Evolutionary conservation across 2,888 invertebrate species (phyloP).

Genomic region (Adineta ricciae): DNA sequence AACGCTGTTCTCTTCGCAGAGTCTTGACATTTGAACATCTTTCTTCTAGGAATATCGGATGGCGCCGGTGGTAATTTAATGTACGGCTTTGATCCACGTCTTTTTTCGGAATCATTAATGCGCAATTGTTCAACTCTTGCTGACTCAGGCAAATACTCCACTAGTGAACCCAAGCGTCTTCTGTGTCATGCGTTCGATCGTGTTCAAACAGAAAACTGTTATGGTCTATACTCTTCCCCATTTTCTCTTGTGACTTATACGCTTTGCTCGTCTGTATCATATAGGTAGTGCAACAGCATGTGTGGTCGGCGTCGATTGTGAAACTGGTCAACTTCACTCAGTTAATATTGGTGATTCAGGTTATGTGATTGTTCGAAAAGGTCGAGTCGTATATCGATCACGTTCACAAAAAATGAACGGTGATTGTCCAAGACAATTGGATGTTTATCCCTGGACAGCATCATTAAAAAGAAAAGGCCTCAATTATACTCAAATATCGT

Average conservation of each 20-base stretch:
- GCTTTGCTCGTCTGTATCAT: no score
- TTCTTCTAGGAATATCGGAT: conserved; percentile 27
- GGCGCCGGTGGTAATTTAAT: conserved; percentile 33
- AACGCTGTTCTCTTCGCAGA: no score
- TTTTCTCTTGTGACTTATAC: no score
- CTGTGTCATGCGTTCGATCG: conserved; percentile 26
- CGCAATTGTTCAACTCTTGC: conserved; percentile 22
- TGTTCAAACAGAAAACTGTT: conserved; percentile 28
- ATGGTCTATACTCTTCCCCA: conserved; percentile 11
- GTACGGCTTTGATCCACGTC: conserved; percentile 32
- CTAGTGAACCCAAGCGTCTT: conserved; percentile 22
- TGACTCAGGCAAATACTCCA: not conserved
- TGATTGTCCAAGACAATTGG: conserved; percentile 32
- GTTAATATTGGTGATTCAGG: conserved; percentile 33
- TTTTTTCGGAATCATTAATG: conserved; percentile 31
- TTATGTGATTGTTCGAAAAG: conserved; percentile 25
- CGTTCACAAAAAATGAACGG: conserved; percentile 24
- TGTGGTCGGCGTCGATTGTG: conserved; percentile 20
- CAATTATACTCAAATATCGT: conserved; percentile 26
- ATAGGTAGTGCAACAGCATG: conserved; percentile 33
- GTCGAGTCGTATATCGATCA: conserved; percentile 23
- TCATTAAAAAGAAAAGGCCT: conserved; percentile 22
- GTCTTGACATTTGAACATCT: no score
- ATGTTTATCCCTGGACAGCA: conserved; percentile 32
- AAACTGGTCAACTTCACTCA: conserved; percentile 10